Evolutionary conservation across 1,140 invertebrate genomes (phyloP), one percentile per base, ranked within the genome.

Genomic region (Drosophila repletoides): DNA sequence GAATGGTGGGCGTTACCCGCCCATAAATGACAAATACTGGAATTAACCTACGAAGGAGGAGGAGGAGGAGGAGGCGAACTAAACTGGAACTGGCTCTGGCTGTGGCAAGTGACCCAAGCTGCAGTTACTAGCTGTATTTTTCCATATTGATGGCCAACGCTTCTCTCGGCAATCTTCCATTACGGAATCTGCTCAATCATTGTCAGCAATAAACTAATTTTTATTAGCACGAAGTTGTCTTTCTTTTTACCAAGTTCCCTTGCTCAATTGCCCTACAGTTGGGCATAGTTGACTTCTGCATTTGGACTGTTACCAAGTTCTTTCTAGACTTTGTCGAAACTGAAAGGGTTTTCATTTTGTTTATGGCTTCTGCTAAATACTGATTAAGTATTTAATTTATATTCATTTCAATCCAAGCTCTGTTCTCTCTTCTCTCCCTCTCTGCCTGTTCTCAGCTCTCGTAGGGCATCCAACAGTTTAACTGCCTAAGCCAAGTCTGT

Each of bases 141-240:
- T 9, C 12, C 17, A 19, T 51, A 31, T 38, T 45, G 22, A 55
- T 55, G 29, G 29, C 29, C 56, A 43, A 24, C 15, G n/a, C n/a
- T n/a, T n/a, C 12, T 48, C 12, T 5, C 31, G 17, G n/a, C 31
- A 28, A 7, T 33, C 33, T 71, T 72, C 71, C 67, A 84, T 84
- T 84, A 69, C 46, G 46, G 55, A 66, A 76, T 72, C 59, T 61
- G 59, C 64, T 84, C 72, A 60, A 84, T 84, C 80, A 86, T 63
- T 80, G 80, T 76, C 80, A 63, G 52, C 60, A 34, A 86, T 86
- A 86, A 86, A 86, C 72, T 66, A 60, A 69, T 86, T 86, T 83
- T 66, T 60, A 66, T 66, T 51, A 55, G 9, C 19, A 22, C 26
- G 7, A 21, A 28, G 19, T n/a, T 53, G 14, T 51, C 19, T 17